A percentile compares a stretch with the other conserved stretches of the same genome.
These are phyloP conservation scores for Myotis vivesi DNA, from an alignment of 2,797 vertebrate genomes.

Conservation along the genomic window DNA sequence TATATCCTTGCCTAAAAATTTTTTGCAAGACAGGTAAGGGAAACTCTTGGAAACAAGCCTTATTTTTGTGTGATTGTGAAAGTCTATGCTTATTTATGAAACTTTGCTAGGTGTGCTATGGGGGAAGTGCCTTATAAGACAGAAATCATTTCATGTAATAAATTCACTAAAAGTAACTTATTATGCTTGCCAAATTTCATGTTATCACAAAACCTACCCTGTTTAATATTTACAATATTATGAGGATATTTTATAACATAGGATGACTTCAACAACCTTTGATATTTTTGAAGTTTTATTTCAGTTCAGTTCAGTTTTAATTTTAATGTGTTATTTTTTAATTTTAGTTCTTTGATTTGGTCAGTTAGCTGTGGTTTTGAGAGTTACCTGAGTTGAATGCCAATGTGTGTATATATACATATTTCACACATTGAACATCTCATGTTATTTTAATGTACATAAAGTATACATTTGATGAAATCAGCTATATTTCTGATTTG, in stretches of 20 bases:
- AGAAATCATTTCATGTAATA: not conserved
- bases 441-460: not conserved
- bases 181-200: slow-evolving; percentile 17
- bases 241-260: not conserved
- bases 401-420: not conserved
- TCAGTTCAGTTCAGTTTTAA: not conserved
- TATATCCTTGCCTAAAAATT: not conserved
- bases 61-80: not conserved
- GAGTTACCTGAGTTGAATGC: not conserved
- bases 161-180: slow-evolving; percentile 32
- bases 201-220: slow-evolving; percentile 31
- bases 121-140: not conserved
- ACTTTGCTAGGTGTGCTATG: not conserved
- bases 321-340: not conserved
- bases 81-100: not conserved
- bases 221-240: slow-evolving; percentile 48
- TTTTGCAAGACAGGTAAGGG: not conserved
- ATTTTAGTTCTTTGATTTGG: not conserved
- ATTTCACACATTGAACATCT: not conserved
- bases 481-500: not conserved
- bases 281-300: slow-evolving; percentile 15
- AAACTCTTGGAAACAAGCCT: not conserved
- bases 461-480: not conserved
- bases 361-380: not conserved
- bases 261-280: not conserved